Evolutionary conservation across 2,113 vertebrate genomes (phyloP).

Genomic region (Aplodontia rufa): DNA sequence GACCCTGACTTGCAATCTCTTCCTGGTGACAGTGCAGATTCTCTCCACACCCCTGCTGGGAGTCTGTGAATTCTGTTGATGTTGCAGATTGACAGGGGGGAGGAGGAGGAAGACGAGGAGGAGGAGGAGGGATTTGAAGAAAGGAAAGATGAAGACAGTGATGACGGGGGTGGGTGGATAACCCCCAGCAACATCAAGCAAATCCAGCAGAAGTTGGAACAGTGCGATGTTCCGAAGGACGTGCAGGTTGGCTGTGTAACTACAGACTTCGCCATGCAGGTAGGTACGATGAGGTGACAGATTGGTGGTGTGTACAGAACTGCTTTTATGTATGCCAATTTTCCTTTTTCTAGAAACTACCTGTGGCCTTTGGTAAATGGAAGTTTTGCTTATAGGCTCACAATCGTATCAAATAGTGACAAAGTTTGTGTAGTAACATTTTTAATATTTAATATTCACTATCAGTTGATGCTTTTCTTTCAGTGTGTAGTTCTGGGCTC

Average conservation of each 20-base stretch:
- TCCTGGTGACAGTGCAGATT: fast-evolving
- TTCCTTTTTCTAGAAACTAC: background rate
- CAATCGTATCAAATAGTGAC: background rate
- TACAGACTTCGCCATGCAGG: constrained; percentile 98
- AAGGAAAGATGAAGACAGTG: constrained; percentile 71
- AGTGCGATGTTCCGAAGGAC: constrained; percentile 76
- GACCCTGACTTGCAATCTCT: background rate
- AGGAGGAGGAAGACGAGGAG: constrained; percentile 73
- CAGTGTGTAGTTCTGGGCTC: background rate
- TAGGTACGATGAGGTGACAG: constrained; percentile 73
- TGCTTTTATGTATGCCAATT: background rate
- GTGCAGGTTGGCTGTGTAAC: constrained; percentile 94
- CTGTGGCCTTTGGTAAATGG: background rate
- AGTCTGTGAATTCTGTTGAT: background rate
- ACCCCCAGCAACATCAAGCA: constrained; percentile 94
- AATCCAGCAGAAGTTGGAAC: constrained; percentile 86
- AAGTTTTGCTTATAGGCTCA: background rate
- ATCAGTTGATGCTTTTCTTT: background rate
- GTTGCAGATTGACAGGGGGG: constrained; percentile 17
- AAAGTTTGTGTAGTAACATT: background rate
- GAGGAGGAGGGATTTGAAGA: constrained; percentile 67
- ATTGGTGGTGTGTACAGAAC: background rate
- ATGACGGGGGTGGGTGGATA: constrained; percentile 91
- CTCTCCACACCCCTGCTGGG: fast-evolving
- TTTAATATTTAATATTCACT: background rate